A percentile compares a stretch with the other conserved stretches of the same genome.
Conservation (phyloP, 2,888 invertebrate species). For the Dichetophora obliterata region DNA sequence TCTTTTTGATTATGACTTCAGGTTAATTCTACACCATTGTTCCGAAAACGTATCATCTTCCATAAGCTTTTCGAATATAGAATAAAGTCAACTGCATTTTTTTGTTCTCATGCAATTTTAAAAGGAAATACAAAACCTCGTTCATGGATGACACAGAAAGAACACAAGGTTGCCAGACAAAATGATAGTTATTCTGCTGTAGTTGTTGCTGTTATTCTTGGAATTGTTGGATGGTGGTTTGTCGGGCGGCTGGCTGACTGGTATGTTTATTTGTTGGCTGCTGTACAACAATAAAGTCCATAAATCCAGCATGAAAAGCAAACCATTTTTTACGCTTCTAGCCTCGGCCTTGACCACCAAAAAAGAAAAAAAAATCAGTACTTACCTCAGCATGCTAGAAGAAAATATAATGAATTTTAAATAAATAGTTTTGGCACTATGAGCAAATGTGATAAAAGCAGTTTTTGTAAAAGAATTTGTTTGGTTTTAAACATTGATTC, state of each 20-base stretch:
- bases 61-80: neutral
- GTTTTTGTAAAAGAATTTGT: too few species aligned
- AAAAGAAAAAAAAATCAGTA: neutral
- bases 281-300: neutral
- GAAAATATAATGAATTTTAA: neutral
- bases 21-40: neutral
- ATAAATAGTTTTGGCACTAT: neutral
- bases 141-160: slow-evolving; percentile 11
- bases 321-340: neutral
- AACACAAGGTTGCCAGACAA: slow-evolving; percentile 8
- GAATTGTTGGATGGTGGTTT: too few species aligned
- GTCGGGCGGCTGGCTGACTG: neutral
- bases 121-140: slow-evolving; percentile 12
- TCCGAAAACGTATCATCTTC: neutral
- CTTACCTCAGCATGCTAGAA: neutral
- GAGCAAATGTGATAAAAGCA: too few species aligned
- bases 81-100: neutral
- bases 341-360: slow-evolving; percentile 12
- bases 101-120: neutral
- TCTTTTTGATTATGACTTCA: slow-evolving; percentile 3
- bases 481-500: too few species aligned
- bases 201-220: neutral
- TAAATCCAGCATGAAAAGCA: neutral
- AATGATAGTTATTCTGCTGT: neutral
- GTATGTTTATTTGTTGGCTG: neutral